These are phyloP conservation scores for Beaufortia kweichowensis DNA, from an alignment of 2,113 vertebrate species.

Conservation along the genomic window DNA sequence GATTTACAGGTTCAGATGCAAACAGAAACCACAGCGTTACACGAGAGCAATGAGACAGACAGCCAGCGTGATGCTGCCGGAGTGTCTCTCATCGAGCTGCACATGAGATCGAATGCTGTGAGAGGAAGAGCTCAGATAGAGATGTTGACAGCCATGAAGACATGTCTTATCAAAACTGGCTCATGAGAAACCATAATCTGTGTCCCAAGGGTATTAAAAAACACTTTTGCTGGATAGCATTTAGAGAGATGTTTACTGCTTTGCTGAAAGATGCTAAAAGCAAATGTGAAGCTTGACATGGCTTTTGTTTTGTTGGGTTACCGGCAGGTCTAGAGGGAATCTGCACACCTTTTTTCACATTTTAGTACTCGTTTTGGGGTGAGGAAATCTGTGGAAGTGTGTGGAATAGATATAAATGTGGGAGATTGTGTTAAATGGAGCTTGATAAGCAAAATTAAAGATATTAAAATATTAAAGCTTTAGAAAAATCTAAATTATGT, in stretches of 20 bases:
- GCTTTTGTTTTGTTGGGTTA: too few species aligned
- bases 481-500: too few species aligned
- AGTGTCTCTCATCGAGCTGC: background rate
- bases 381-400: too few species aligned
- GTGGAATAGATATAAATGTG: too few species aligned
- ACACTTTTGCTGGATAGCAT: background rate
- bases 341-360: too few species aligned
- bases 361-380: too few species aligned
- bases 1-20: constrained; percentile 21
- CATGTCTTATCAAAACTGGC: background rate
- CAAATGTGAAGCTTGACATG: too few species aligned
- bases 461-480: too few species aligned
- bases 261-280: too few species aligned
- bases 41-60: constrained; percentile 9
- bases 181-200: constrained; percentile 1
- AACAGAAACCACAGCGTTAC: constrained; percentile 15
- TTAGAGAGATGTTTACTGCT: background rate
- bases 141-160: constrained; percentile 20
- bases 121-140: constrained; percentile 12
- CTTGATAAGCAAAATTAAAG: background rate
- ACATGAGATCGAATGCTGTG: constrained; percentile 7
- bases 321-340: too few species aligned
- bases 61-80: constrained; percentile 10
- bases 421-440: background rate
- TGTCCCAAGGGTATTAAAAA: background rate